A percentile compares a stretch with the other conserved stretches of the same genome.
Conservation (phyloP, 1,140 invertebrate genomes). For the Aphis gossypii region DNA sequence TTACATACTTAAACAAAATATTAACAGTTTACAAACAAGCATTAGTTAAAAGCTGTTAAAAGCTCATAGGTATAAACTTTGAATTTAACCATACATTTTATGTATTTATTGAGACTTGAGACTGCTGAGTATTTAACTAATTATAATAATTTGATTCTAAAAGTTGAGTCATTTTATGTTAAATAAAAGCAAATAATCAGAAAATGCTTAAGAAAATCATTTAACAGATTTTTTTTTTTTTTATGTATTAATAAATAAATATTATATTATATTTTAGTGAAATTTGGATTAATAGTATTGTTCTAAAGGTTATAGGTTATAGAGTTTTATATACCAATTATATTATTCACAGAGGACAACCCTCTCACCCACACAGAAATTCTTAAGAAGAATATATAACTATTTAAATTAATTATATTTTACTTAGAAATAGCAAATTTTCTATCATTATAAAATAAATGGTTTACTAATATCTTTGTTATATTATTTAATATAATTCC, state of each 20-base stretch:
- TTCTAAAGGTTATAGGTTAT: not conserved
- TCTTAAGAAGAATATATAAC: no score
- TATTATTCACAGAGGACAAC: not conserved
- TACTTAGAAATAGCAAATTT: no score
- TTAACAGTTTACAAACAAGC: not conserved
- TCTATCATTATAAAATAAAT: no score
- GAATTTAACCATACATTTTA: not conserved
- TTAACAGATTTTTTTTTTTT: no score
- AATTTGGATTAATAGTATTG: not conserved
- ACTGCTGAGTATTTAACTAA: not conserved
- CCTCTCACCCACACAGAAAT: no score
- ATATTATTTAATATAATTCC: no score
- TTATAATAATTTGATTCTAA: not conserved
- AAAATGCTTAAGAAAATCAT: not conserved
- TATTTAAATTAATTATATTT: no score
- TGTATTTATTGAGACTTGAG: no score
- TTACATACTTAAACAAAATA: not conserved
- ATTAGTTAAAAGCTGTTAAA: not conserved
- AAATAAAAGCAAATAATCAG: not conserved
- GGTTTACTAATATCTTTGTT: no score
- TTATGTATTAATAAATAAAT: not conserved
- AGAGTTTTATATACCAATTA: not conserved
- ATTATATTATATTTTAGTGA: not conserved
- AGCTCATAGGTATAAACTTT: not conserved
- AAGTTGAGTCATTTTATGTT: not conserved